A percentile compares a stretch with the other conserved stretches of the same genome.
phyloP scores from a whole-genome alignment of 2,113 vertebrate species.

The Myotis yumanensis region DNA sequence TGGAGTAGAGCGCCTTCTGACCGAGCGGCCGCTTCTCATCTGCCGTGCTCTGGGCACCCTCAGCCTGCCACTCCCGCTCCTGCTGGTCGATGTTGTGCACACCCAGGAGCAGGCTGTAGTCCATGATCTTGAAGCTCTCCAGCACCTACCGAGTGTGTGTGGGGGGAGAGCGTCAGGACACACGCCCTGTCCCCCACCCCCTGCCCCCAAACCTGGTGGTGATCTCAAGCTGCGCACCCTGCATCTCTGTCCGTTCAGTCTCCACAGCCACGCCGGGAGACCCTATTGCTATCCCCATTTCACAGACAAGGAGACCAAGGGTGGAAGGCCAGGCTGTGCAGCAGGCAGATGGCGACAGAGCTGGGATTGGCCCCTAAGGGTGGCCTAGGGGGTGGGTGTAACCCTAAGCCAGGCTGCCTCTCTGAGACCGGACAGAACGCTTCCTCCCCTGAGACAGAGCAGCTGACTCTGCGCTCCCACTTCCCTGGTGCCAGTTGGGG shows the following conservation, averaged over 20 bases:
- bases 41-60: slow-evolving; percentile 89
- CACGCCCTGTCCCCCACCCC: not conserved
- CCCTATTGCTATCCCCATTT: not conserved
- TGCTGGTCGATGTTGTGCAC: slow-evolving; percentile 98
- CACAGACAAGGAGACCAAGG: not conserved
- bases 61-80: slow-evolving; percentile 91
- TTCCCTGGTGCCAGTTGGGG: not conserved
- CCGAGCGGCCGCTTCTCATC: slow-evolving; percentile 95
- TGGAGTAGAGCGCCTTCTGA: slow-evolving; percentile 98
- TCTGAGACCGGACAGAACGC: not conserved
- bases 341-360: not conserved
- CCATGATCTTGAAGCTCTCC: slow-evolving; percentile 99
- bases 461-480: no score
- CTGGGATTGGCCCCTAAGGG: not conserved
- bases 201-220: not conserved
- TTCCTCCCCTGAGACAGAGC: not conserved
- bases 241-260: no score
- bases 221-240: rapidly evolving
- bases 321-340: no score
- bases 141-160: slow-evolving; percentile 87
- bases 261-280: not conserved
- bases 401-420: not conserved
- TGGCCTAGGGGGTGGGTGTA: not conserved
- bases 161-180: not conserved
- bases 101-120: slow-evolving; percentile 97